phyloP scores from a whole-genome alignment of 1,140 invertebrate genomes.

The Sminthurides bifidus region DNA sequence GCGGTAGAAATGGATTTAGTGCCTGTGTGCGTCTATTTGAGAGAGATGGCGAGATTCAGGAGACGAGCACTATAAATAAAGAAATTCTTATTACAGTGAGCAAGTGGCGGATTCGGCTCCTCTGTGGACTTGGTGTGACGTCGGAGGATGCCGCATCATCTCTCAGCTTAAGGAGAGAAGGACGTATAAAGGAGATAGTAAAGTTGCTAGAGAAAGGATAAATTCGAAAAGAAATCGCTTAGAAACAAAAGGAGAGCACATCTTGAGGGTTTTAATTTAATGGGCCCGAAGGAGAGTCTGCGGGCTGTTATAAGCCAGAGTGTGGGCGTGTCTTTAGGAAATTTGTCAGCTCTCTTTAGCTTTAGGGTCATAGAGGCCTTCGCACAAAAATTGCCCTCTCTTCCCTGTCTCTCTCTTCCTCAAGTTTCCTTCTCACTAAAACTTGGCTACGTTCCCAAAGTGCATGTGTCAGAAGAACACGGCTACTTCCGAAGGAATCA shows the following conservation, averaged over 20 bases:
- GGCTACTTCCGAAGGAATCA: no score
- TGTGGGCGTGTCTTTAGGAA: conserved; percentile 32
- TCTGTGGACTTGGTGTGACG: no score
- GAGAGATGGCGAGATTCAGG: no score
- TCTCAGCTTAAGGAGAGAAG: no score
- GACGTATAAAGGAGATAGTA: neutral
- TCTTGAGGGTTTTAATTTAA: conserved; percentile 29
- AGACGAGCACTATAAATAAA: no score
- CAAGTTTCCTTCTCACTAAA: conserved; percentile 9
- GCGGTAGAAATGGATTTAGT: no score
- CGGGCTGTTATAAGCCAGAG: conserved; percentile 29
- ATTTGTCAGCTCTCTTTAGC: conserved; percentile 31
- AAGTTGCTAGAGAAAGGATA: neutral
- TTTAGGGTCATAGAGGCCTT: conserved; percentile 23
- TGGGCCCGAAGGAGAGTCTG: conserved; percentile 28
- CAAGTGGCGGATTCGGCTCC: no score
- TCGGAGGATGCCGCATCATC: no score
- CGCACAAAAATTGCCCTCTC: conserved; percentile 17
- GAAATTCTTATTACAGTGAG: no score
- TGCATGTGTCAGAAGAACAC: no score
- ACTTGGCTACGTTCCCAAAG: no score
- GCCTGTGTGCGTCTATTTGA: no score
- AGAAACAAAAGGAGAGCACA: conserved; percentile 31
- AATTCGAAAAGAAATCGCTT: neutral
- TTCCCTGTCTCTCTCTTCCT: conserved; percentile 10